Percentiles rank a stretch among this genome's conserved stretches.
These are phyloP conservation scores for Myotis pilosus DNA, from an alignment of 2,797 vertebrate species.

Conservation along the genomic window DNA sequence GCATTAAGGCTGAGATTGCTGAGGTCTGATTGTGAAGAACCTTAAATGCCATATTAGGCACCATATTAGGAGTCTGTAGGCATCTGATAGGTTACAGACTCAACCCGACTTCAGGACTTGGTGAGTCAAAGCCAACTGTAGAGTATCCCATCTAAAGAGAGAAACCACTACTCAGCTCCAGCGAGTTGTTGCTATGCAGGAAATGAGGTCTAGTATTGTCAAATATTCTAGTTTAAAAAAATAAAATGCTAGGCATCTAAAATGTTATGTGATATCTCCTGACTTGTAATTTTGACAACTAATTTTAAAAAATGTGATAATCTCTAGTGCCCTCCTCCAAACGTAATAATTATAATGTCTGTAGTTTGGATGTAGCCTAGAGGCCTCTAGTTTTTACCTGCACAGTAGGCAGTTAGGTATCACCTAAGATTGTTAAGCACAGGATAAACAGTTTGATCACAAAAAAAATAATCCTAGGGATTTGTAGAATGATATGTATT, in stretches of 20 bases:
- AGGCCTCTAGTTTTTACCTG: not conserved
- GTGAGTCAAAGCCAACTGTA: not conserved
- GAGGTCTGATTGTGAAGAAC: not conserved
- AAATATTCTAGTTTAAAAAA: not conserved
- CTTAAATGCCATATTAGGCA: not conserved
- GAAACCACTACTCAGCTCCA: not conserved
- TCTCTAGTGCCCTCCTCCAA: not conserved
- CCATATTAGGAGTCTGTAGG: too few relatives aligned
- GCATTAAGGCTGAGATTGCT: not conserved
- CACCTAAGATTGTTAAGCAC: not conserved
- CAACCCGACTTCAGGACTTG: not conserved
- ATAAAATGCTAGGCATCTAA: not conserved
- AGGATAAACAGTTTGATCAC: not conserved
- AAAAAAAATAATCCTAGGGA: not conserved
- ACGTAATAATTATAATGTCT: not conserved
- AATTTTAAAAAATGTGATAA: not conserved
- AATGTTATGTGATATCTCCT: not conserved
- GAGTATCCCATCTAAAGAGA: not conserved
- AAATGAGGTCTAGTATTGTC: not conserved
- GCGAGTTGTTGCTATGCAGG: not conserved
- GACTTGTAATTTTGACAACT: conserved; percentile 49
- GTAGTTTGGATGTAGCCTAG: not conserved
- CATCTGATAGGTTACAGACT: not conserved
- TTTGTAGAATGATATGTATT: not conserved
- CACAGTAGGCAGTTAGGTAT: not conserved